phyloP scores from a whole-genome alignment of 2,797 vertebrate species.

The Sebastes itinus region DNA sequence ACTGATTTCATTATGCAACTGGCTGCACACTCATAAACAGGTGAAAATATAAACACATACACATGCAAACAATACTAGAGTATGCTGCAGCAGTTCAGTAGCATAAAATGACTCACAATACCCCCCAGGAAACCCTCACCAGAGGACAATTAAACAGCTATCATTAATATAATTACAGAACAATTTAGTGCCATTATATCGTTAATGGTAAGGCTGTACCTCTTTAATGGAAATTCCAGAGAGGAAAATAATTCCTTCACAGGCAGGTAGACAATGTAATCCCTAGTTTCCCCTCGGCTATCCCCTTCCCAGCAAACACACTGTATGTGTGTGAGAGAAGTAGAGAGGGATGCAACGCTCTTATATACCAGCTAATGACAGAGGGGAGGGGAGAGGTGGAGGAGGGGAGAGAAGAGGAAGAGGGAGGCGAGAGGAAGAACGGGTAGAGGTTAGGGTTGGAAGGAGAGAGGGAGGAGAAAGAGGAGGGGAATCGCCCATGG shows the following conservation, averaged over 20 bases:
- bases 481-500: slow-evolving; percentile 57
- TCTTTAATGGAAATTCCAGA: slow-evolving; percentile 63
- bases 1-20: not conserved
- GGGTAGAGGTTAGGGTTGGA: slow-evolving; percentile 45
- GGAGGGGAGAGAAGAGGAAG: slow-evolving; percentile 60
- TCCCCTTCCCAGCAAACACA: slow-evolving; percentile 68
- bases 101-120: not conserved
- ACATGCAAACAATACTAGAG: not conserved
- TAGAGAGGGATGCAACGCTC: slow-evolving; percentile 64
- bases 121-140: not conserved
- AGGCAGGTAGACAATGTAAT: slow-evolving; percentile 62
- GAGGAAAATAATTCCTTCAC: slow-evolving; percentile 54
- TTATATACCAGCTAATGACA: slow-evolving; percentile 77
- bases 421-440: slow-evolving; percentile 44
- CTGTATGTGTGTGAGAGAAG: slow-evolving; percentile 66
- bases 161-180: slow-evolving; percentile 1
- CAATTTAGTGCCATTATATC: slow-evolving; percentile 11
- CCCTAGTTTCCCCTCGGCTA: slow-evolving; percentile 58
- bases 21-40: not conserved
- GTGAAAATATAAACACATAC: not conserved
- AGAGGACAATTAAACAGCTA: slow-evolving; percentile 11
- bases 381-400: slow-evolving; percentile 74
- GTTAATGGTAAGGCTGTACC: slow-evolving; percentile 54
- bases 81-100: slow-evolving; percentile 7
- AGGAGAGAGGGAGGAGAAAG: slow-evolving; percentile 59